phyloP scores from a whole-genome alignment of 2,888 invertebrate genomes.

The Apamea monoglypha region DNA sequence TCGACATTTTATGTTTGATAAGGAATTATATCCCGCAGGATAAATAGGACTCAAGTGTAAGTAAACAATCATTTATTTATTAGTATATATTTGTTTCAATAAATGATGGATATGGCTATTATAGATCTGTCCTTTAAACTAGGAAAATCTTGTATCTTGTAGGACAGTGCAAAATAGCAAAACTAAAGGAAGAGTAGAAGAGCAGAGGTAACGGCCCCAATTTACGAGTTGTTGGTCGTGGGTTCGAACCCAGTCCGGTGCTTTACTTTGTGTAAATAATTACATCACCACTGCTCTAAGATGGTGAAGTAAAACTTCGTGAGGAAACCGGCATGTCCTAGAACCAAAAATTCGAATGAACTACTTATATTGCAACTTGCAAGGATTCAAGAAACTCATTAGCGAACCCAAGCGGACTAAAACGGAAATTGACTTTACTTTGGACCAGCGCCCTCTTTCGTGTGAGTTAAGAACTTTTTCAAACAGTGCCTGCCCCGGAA shows the following conservation, averaged over 20 bases:
- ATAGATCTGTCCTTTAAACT: neutral
- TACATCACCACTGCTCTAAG: neutral
- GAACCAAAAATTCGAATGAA: neutral
- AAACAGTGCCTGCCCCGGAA: neutral
- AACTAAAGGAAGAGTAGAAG: neutral
- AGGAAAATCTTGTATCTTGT: slow-evolving; percentile 2
- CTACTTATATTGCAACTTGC: neutral
- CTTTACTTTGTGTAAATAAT: neutral
- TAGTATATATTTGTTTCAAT: no score
- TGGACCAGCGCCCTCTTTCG: neutral
- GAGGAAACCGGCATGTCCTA: neutral
- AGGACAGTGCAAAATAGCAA: neutral
- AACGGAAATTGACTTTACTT: neutral
- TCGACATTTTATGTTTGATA: no score
- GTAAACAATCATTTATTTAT: neutral
- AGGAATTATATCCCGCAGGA: no score
- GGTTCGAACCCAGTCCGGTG: no score
- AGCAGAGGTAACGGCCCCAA: no score
- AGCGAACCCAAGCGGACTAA: neutral
- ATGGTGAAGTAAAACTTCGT: neutral
- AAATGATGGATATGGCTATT: neutral
- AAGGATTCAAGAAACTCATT: neutral
- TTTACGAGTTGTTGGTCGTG: no score
- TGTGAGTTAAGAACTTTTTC: neutral
- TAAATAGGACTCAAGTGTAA: neutral